Base-by-base conservation (phyloP, 2,888 invertebrate genomes). In the Tenthredo mesomela region DNA sequence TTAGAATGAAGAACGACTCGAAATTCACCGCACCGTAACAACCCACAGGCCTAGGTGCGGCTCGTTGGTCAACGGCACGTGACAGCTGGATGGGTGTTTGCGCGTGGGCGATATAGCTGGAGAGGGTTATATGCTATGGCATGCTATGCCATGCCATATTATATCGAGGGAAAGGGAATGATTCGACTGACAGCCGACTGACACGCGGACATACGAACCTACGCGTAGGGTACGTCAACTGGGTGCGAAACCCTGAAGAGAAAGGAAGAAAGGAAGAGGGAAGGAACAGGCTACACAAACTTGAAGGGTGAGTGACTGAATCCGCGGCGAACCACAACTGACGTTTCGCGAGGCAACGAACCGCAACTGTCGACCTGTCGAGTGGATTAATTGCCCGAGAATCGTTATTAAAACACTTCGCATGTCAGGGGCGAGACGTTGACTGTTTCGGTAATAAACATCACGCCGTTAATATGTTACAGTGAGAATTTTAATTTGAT, bases 221-320 rank as follows among this genome's bases (percentile, higher is more conserved):
- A 89, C 90, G 88, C 90, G 87, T 87, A 91, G 92, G 92, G 92
- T 92, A 91, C 90, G 90, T 91, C 91, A 12, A 25, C 61, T 88
- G 86, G 88, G 90, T 77, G 77, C 18, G 15, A 77, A n/a, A 54
- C 33, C 47, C 43, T 7, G 21, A 77, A 40, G 54, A 50, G 29
- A 54, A 29, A 47, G 18, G 29, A 50, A 25, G 54, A 18, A 33
- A 54, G 77, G 29, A 77, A 47, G 77, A n/a, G 43, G 73, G 73
- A 43, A 43, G 43, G 21, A 43, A 73, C 29, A 9, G 54, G 33
- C 50, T 18, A 5, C 7, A 7, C 7, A 7, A 54, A n/a, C 54
- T n/a, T 18, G 70, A 50, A 70, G 70, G 83, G 83, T 71, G 82
- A 83, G 61, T 40, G 50, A 70, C 47, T 47, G 33, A 29, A 67